These are phyloP conservation scores for Agrotis puta DNA, from an alignment of 2,888 invertebrate genomes.

Conservation along the genomic window DNA sequence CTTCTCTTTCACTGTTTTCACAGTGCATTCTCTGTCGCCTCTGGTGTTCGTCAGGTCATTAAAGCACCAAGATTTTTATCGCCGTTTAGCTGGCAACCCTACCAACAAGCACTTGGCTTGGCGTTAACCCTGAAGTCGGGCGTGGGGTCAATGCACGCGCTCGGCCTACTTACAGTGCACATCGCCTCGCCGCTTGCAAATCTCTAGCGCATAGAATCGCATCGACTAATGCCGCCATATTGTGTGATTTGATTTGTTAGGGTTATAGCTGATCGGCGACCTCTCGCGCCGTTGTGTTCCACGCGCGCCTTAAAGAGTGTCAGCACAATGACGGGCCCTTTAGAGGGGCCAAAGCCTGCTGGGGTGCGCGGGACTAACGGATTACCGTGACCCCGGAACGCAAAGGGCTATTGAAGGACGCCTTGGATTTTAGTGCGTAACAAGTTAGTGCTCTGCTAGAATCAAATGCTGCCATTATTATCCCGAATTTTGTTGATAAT, in stretches of 20 bases:
- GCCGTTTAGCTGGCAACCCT: constrained; percentile 59
- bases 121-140: constrained; percentile 88
- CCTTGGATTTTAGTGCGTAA: too few species aligned
- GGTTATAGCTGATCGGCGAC: constrained; percentile 8
- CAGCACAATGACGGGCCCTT: too few species aligned
- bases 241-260: constrained; percentile 71
- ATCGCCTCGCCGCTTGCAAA: constrained; percentile 84
- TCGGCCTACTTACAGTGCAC: constrained; percentile 86
- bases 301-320: too few species aligned
- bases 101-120: constrained; percentile 67
- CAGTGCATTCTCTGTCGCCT: background rate
- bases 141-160: constrained; percentile 87
- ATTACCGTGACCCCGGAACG: too few species aligned
- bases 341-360: too few species aligned
- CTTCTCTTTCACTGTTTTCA: background rate
- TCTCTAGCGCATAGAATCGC: constrained; percentile 75
- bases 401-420: too few species aligned
- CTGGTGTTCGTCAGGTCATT: background rate
- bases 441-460: too few species aligned
- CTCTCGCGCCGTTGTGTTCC: too few species aligned
- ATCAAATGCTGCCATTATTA: too few species aligned
- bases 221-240: constrained; percentile 68
- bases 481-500: too few species aligned
- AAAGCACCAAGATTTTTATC: constrained; percentile 9
- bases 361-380: too few species aligned